phyloP scores from a whole-genome alignment of 2,797 vertebrate genomes.

The Eospalax fontanierii region DNA sequence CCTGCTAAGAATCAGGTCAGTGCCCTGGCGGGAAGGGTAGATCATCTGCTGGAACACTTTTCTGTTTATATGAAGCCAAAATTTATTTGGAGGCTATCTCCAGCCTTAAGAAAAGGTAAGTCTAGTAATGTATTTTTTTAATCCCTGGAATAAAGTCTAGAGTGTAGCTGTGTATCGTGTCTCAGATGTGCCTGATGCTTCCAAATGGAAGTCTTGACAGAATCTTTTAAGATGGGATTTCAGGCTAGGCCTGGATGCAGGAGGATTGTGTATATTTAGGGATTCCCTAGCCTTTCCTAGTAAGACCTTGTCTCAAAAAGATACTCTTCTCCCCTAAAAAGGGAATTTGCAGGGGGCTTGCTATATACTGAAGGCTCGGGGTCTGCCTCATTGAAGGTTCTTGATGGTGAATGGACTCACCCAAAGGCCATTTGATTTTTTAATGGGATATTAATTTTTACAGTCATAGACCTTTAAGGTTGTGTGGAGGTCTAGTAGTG shows the following conservation, averaged over 20 bases:
- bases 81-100: background rate
- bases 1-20: conserved; percentile 55
- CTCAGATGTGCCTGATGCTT: background rate
- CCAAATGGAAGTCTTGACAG: background rate
- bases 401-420: background rate
- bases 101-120: conserved; percentile 32
- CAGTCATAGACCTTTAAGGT: background rate
- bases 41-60: conserved; percentile 19
- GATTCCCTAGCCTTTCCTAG: too few relatives aligned
- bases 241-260: background rate
- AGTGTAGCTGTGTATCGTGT: background rate
- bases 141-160: background rate
- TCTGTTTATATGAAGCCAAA: conserved; percentile 22
- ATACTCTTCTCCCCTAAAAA: background rate
- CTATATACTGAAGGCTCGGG: background rate
- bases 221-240: conserved; percentile 39
- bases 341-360: background rate
- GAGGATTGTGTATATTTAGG: background rate
- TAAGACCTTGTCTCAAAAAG: background rate
- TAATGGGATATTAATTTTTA: conserved; percentile 5
- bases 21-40: background rate
- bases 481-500: conserved; percentile 1
- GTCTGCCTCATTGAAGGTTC: background rate
- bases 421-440: background rate
- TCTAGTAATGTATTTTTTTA: background rate